Percentiles rank a stretch among this genome's conserved stretches.
These are phyloP conservation scores for Pipistrellus nathusii DNA, from an alignment of 2,797 vertebrate species.

Conservation along the genomic window DNA sequence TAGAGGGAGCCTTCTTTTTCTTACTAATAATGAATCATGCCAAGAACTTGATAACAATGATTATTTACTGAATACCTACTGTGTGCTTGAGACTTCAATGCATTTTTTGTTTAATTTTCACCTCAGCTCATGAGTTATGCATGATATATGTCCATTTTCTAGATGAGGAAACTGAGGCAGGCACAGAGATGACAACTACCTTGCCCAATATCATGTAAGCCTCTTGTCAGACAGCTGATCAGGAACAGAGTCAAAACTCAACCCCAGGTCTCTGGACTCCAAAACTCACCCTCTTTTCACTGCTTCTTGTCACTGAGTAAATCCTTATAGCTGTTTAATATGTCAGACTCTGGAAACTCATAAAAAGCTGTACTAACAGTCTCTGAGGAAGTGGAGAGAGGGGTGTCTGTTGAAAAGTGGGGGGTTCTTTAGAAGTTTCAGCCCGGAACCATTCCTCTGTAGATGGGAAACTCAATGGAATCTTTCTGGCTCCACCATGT, in stretches of 20 bases:
- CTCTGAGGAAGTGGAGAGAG: not conserved
- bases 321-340: not conserved
- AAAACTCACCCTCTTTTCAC: not conserved
- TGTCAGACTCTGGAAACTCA: not conserved
- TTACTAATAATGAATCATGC: not conserved
- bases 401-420: not conserved
- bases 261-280: not conserved
- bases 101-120: slow-evolving; percentile 24
- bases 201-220: not conserved
- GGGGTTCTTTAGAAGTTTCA: not conserved
- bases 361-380: not conserved
- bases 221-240: not conserved
- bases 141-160: not conserved
- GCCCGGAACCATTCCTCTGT: not conserved
- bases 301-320: not conserved
- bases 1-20: not conserved
- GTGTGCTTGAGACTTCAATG: not conserved
- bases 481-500: rapidly evolving
- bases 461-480: not conserved
- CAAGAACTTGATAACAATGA: not conserved
- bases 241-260: not conserved
- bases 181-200: not conserved
- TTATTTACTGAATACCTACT: not conserved
- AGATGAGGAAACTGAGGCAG: not conserved
- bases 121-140: not conserved